Percentiles rank a stretch among this genome's conserved stretches.
These are phyloP conservation scores for Brachystomella parvula DNA, from an alignment of 1,140 invertebrate genomes.

Conservation along the genomic window DNA sequence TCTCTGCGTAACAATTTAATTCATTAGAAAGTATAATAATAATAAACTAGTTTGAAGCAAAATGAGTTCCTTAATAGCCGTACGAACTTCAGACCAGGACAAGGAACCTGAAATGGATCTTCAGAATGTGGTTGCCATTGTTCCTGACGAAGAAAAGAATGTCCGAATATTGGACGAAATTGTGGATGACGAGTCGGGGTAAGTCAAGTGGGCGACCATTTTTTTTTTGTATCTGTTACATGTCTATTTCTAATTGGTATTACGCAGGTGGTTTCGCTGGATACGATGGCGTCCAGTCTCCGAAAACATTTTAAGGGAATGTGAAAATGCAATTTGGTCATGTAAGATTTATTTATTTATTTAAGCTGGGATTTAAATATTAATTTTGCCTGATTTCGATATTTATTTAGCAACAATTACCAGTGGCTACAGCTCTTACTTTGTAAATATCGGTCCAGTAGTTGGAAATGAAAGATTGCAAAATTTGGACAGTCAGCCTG, in stretches of 20 bases:
- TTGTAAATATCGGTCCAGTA: conserved; percentile 72
- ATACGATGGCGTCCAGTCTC: conserved; percentile 13
- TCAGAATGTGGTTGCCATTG: background rate
- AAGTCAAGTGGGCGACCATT: background rate
- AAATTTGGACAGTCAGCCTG: conserved; percentile 78
- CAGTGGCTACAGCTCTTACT: conserved; percentile 66
- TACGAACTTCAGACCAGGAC: background rate
- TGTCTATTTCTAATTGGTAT: too few species aligned
- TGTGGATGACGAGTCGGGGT: conserved; percentile 10
- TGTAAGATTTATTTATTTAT: conserved; percentile 8
- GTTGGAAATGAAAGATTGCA: conserved; percentile 63
- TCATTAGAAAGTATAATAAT: background rate
- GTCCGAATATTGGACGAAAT: background rate
- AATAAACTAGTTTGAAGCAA: background rate
- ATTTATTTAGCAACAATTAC: conserved; percentile 61
- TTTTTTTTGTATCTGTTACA: background rate
- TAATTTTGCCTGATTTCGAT: background rate
- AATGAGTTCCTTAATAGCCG: conserved; percentile 1
- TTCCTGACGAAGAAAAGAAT: background rate
- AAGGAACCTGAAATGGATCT: background rate
- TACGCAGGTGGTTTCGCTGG: conserved; percentile 2
- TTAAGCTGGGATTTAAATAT: background rate
- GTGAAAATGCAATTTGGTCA: background rate
- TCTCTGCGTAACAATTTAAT: background rate
- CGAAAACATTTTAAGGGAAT: background rate